phyloP scores from a whole-genome alignment of 2,888 invertebrate species.

The Amitus sp. region DNA sequence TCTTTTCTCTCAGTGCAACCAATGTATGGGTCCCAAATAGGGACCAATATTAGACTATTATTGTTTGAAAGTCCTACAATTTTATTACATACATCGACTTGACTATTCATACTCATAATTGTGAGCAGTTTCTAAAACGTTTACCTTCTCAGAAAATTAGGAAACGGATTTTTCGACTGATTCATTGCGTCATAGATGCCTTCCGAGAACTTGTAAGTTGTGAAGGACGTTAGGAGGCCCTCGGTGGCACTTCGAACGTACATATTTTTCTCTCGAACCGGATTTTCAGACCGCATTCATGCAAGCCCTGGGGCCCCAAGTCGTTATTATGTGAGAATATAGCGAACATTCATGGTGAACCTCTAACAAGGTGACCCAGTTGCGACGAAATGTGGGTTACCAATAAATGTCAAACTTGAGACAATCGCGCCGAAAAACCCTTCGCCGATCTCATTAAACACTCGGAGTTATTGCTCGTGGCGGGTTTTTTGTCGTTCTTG shows the following conservation, averaged over 20 bases:
- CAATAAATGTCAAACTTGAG: neutral
- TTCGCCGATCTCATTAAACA: too few species aligned
- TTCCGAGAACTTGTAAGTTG: slow-evolving; percentile 47
- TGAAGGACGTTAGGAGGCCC: slow-evolving; percentile 34
- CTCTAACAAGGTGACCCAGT: slow-evolving; percentile 59
- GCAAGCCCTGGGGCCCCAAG: slow-evolving; percentile 25
- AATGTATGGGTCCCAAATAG: too few species aligned
- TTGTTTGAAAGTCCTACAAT: too few species aligned
- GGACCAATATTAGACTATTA: too few species aligned
- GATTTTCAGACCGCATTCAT: slow-evolving; percentile 48
- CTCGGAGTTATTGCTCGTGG: too few species aligned
- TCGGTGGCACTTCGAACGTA: slow-evolving; percentile 28
- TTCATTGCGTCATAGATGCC: slow-evolving; percentile 38
- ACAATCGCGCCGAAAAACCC: too few species aligned
- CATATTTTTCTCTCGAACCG: slow-evolving; percentile 55
- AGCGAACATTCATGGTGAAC: slow-evolving; percentile 44
- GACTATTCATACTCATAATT: too few species aligned
- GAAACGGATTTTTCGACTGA: slow-evolving; percentile 14
- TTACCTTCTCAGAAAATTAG: too few species aligned
- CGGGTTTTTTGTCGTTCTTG: too few species aligned
- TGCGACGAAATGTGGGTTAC: slow-evolving; percentile 45
- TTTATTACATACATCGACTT: too few species aligned
- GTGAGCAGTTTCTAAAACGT: too few species aligned
- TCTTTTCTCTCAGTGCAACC: too few species aligned
- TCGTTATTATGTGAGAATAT: slow-evolving; percentile 39